Evolutionary conservation across 2,113 vertebrate genomes (phyloP).

Genomic region (Scopus umbretta): DNA sequence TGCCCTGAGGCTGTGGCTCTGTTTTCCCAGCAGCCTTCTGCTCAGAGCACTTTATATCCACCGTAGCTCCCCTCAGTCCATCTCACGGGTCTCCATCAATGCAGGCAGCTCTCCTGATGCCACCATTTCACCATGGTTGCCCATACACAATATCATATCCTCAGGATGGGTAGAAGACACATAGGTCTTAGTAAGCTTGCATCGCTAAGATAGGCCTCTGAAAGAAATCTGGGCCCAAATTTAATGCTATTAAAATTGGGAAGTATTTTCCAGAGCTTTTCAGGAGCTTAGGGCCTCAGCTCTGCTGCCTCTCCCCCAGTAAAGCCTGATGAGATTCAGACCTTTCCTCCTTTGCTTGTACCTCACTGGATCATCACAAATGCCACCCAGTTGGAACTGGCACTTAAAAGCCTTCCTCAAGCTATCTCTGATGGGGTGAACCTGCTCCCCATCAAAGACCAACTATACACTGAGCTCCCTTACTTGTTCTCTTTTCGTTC

Average conservation of each 20-base stretch:
- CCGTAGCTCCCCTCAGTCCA: background rate
- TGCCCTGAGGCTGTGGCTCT: background rate
- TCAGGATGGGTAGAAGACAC: background rate
- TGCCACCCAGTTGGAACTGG: background rate
- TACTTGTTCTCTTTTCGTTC: background rate
- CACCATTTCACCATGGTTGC: background rate
- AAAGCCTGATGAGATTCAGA: background rate
- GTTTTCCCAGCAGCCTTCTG: background rate
- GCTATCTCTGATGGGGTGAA: background rate
- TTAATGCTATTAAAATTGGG: background rate
- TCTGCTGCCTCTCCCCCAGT: background rate
- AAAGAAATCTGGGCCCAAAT: background rate
- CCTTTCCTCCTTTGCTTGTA: background rate
- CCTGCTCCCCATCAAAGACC: background rate
- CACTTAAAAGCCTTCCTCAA: background rate
- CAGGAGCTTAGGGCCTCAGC: background rate
- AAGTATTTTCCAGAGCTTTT: background rate
- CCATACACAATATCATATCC: background rate
- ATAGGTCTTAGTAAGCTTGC: background rate
- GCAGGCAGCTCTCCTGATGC: background rate
- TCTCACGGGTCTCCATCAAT: background rate
- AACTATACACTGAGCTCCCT: background rate
- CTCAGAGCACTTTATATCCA: background rate
- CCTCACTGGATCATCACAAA: background rate
- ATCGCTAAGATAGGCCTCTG: background rate